Conservation (phyloP, 2,113 vertebrate species). For the Pseudois nayaur region DNA sequence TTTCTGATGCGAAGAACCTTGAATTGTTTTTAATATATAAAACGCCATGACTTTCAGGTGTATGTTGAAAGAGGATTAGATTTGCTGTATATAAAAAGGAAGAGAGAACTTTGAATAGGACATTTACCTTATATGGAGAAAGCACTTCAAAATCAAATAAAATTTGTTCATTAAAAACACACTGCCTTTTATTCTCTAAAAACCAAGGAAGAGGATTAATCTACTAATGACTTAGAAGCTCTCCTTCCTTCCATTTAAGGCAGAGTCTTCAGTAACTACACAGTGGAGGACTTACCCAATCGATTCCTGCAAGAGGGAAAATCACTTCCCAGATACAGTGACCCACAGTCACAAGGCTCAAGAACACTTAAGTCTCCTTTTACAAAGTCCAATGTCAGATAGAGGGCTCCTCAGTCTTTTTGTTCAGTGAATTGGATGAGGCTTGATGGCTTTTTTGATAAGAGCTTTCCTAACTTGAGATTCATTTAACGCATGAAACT, state of each 20-base stretch:
- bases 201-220: not conserved
- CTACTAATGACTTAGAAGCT: not conserved
- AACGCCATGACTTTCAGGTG: constrained; percentile 16
- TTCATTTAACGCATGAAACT: not conserved
- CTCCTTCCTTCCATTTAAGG: not conserved
- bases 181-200: not conserved
- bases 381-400: not conserved
- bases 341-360: not conserved
- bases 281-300: not conserved
- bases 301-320: not conserved
- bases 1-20: constrained; percentile 38
- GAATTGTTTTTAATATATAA: constrained; percentile 36
- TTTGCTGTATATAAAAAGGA: constrained; percentile 27
- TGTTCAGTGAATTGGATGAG: not conserved
- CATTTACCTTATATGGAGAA: not conserved
- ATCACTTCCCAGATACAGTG: not conserved
- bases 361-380: not conserved
- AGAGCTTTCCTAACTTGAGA: not conserved
- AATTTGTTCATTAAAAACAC: not conserved
- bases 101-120: constrained; percentile 13
- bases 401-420: not conserved
- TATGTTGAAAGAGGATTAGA: constrained; percentile 14
- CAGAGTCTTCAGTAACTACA: not conserved
- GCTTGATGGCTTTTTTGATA: not conserved
- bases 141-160: not conserved